Evolutionary conservation across 2,888 invertebrate species (phyloP), one percentile per base, ranked within the genome.

Genomic region (Neoascia interrupta): DNA sequence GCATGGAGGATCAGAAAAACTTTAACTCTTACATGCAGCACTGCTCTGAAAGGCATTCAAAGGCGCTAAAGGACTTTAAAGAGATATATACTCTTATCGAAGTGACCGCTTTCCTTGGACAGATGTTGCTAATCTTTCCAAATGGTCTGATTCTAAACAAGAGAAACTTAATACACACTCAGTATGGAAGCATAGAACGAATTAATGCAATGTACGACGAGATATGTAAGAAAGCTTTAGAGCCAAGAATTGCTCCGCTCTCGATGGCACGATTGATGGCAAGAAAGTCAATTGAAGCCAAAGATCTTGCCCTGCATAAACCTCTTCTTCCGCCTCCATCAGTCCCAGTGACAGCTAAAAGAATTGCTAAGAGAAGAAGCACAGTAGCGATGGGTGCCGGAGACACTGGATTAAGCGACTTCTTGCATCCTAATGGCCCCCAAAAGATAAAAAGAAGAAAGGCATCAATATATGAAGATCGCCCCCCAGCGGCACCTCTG

Each of bases 21-120:
- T 86, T 85, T 23, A 84, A 84, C 5, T 82, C 82, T 10, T 86
- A 86, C 34, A 84, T 87, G 66, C 85, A 86, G 58, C 87, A 87
- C 23, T 85, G 83, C 31, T 85, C 86, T 64, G 61, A 79, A 0
- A 31, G 21, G 1, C 87, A 87, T 75, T 76, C 79, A 0, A 66
- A 73, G 0, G 81, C 82, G 0, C 80, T 86, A 10, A 61, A 81
- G 5, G 53, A 53, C 1, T 86, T 86, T 31, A 79, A 75, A 0
- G 23, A 64, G 0, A 56, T 83, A 5, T 85, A 86, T 69, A 60
- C 83, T 0, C 75, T 82, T 10, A 5, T 1, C 0, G 82, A 84
- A 1, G 54, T 87, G 1, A 75, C 63, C 6, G 81, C 81, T 21
- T 87, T 82, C 56, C 82, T 86, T 1, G 39, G 81, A 10, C 83